phyloP scores from a whole-genome alignment of 1,140 invertebrate genomes.

The Trigoniulus corallinus region DNA sequence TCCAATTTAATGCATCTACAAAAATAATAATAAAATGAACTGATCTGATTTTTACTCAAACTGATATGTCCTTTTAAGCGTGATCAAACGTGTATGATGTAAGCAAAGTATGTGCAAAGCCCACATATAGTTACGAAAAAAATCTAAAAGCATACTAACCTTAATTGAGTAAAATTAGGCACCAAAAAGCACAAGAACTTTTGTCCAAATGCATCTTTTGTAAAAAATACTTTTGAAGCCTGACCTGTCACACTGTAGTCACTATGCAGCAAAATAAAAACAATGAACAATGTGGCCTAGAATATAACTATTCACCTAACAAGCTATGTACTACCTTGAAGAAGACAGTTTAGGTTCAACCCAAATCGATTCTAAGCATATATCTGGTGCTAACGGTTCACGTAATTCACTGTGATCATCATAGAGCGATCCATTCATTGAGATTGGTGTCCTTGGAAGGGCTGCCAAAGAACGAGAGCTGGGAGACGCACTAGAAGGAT shows the following conservation, averaged over 20 bases:
- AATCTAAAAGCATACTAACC: slow-evolving; percentile 18
- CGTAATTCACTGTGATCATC: slow-evolving; percentile 21
- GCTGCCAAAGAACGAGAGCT: no score
- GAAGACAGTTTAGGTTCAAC: slow-evolving; percentile 35
- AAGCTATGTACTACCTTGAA: background rate
- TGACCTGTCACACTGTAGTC: slow-evolving; percentile 14
- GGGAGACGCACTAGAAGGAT: no score
- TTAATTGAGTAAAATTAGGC: slow-evolving; percentile 42
- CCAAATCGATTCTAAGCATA: slow-evolving; percentile 79
- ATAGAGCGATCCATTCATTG: slow-evolving; percentile 18
- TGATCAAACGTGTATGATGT: no score
- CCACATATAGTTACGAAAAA: background rate
- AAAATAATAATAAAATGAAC: slow-evolving; percentile 9
- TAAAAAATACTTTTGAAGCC: slow-evolving; percentile 61
- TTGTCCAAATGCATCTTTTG: slow-evolving; percentile 63
- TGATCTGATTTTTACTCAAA: no score
- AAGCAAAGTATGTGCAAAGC: no score
- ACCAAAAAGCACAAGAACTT: slow-evolving; percentile 67
- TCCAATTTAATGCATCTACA: slow-evolving; percentile 48
- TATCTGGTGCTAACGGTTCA: slow-evolving; percentile 57
- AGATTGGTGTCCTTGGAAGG: slow-evolving; percentile 17
- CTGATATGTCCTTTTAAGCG: no score
- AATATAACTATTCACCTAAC: background rate
- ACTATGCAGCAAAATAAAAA: background rate
- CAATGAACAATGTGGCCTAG: background rate